A percentile compares a stretch with the other conserved stretches of the same genome.
phyloP scores from a whole-genome alignment of 2,888 invertebrate genomes.

The Cetonia aurata region DNA sequence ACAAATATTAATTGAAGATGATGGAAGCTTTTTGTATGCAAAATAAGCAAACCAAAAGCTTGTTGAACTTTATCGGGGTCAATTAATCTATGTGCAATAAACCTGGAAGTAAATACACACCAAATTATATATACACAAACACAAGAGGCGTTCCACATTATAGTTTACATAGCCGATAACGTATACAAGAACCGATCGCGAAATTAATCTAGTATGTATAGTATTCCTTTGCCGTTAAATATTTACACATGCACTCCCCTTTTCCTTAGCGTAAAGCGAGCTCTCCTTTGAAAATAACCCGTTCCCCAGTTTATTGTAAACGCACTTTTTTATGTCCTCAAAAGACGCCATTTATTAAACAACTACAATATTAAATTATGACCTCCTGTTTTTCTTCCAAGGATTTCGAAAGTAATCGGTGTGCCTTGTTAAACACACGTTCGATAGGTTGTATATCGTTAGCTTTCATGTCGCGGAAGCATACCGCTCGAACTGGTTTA shows the following conservation, averaged over 20 bases:
- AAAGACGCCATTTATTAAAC: conserved; percentile 9
- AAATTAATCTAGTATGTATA: conserved; percentile 15
- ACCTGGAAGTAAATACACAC: conserved; percentile 16
- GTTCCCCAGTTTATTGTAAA: conserved; percentile 6
- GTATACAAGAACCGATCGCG: conserved; percentile 14
- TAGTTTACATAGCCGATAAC: conserved; percentile 22
- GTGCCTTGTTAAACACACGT: not conserved
- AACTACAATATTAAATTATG: conserved; percentile 26
- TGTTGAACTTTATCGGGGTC: conserved; percentile 33
- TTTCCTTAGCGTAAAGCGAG: not conserved
- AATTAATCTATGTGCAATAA: conserved; percentile 34
- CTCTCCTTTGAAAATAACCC: not conserved
- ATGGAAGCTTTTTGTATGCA: not conserved
- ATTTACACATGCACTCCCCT: conserved; percentile 6
- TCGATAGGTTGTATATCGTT: conserved; percentile 2
- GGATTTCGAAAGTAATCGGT: not conserved
- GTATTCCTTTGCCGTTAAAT: conserved; percentile 24
- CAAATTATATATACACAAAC: conserved; percentile 18
- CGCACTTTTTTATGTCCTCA: not conserved
- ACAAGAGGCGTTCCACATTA: conserved; percentile 21
- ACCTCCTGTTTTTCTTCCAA: conserved; percentile 24
- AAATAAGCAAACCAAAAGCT: conserved; percentile 4
- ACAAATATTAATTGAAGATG: no score
- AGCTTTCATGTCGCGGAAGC: conserved; percentile 17
- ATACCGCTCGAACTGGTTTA: not conserved